Base-by-base conservation (phyloP, 2,888 invertebrate species). In the Idaea aversata region DNA sequence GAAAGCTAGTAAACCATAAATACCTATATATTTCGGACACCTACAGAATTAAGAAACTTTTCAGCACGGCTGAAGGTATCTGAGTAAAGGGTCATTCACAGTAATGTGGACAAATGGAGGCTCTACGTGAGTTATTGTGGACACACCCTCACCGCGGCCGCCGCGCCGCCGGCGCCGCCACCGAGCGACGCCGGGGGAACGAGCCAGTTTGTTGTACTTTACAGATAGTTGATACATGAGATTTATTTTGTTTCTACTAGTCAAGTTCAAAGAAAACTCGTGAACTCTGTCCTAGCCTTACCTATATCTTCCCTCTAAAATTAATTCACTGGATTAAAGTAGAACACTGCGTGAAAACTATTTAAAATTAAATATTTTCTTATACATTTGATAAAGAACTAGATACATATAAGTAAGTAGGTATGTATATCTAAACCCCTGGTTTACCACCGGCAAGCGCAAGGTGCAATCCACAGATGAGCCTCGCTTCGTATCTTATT, bases 31-130 rank as follows among this genome's bases (percentile, higher is more conserved):
- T 47, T 47, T 47, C 47, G 13, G 47, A 47, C 47, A 47, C 47
- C 47, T 10, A 47, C 13, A 13, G 47, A 47, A 10, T 36, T 36
- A 5, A 4, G 36, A 7, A 10, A 36, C 36, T 47, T 47, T 47
- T 13, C 47, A 47, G 3, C 47, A 13, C 13, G 13, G 47, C 47
- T 47, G 4, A 47, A 47, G 47, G 47, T 47, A 13, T 7, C 47
- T 47, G 2, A 36, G 13, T 47, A 47, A 47, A 47, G 47, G 47
- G 47, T 47, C 5, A 47, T 47, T 47, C 47, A 47, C 47, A 47
- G 47, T 47, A 47, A 47, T 47, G 47, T 47, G 47, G 47, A 47
- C 47, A 47, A 47, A 47, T 47, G 47, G 47, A 47, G 47, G 47
- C 47, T 47, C 47, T 47, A 47, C 47, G 47, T 47, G 47, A 47